Base-by-base conservation (phyloP, 2,888 invertebrate genomes). In the Dryadula phaetusa region DNA sequence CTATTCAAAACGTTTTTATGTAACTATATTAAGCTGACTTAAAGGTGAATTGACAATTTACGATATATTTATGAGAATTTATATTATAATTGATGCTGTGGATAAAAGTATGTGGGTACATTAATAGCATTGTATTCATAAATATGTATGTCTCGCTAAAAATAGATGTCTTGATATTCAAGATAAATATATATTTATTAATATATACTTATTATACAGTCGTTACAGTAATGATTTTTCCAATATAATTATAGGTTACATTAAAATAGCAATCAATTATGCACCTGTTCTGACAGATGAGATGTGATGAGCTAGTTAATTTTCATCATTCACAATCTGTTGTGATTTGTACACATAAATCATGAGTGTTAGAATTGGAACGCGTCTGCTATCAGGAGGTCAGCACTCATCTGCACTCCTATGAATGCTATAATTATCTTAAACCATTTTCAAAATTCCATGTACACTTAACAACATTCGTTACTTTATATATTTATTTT, bases 291-390 rank as follows among this genome's bases (percentile, higher is more conserved):
- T 34, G 10, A 40, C 22, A 49, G 18, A 7, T 49, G 20, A 18
- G 22, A 65, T 74, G 69, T 74, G 74, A 74, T 62, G 67, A 72
- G 72, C 47, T 47, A 62, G 70, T 73, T 70, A 70, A 67, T 72
- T 63, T 75, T 76, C 76, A 77, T 77, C 75, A 79, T 81, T 80
- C 76, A 78, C 76, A 74, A 75, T 77, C 70, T 77, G 79, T 81
- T 82, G 76, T 78, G 79, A 81, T 77, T 81, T 80, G 78, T 71
- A 71, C 78, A 76, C 82, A 84, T 86, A 83, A 86, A 86, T 86
- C 83, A 82, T 72, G 61, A 63, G 64, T 54, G 74, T 74, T 79
- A 75, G 76, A 86, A 85, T 82, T 85, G 78, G 84, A 82, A 79
- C 85, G 76, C 79, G 76, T 67, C 72, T 61, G 68, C 67, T 69